Evolutionary conservation across 2,888 invertebrate genomes (phyloP).

Genomic region (Nephrotoma flavescens): DNA sequence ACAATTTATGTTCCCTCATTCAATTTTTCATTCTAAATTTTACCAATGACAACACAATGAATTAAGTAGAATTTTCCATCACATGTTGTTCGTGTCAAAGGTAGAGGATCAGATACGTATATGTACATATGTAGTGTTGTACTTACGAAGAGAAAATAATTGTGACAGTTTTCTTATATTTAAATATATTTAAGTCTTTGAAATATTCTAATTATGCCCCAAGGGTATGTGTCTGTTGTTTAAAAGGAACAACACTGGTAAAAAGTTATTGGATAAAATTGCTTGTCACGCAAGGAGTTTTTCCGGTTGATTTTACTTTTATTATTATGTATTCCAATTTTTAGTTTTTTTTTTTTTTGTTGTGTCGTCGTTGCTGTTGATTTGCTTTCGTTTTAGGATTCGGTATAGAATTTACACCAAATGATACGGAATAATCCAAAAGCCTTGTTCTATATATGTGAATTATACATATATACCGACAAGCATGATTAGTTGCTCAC

Average conservation of each 20-base stretch:
- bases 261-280: neutral
- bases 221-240: neutral
- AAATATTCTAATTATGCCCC: neutral
- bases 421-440: neutral
- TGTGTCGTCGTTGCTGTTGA: neutral
- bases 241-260: neutral
- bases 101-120: too few species aligned
- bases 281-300: neutral
- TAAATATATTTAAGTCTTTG: neutral
- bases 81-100: neutral
- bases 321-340: neutral
- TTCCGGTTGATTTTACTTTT: neutral
- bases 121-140: neutral
- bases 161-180: neutral
- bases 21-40: neutral
- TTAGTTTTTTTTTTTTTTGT: neutral
- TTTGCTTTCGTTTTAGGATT: neutral
- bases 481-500: neutral
- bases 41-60: neutral
- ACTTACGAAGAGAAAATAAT: neutral
- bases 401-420: neutral
- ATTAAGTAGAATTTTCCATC: neutral
- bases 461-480: neutral
- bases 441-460: neutral
- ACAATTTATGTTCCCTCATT: neutral